Base-by-base conservation (phyloP, 2,888 invertebrate species). In the Drosophila phalerata region DNA sequence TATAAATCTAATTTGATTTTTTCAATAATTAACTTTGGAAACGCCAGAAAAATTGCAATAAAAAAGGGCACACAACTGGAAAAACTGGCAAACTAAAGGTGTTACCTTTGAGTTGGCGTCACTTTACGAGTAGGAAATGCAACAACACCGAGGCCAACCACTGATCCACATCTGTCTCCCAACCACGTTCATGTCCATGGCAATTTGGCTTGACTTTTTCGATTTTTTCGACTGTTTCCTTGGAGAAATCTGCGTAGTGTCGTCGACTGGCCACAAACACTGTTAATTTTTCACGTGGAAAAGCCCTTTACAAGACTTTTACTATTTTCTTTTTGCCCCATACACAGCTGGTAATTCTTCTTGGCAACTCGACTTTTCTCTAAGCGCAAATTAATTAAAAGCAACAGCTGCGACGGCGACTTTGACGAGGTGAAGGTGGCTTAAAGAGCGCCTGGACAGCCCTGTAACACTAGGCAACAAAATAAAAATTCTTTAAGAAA, bases 181-280 rank as follows among this genome's bases (percentile, higher is more conserved):
- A 10, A 11, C 37, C 45, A 28, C 30, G 19, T 11, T 10, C 53
- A 64, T 47, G 53, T 48, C 49, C 57, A 51, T 17, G 52, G 47
- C 58, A 80, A 77, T 73, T 77, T 73, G 25, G 28, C 15, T 66
- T 45, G 38, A 19, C 30, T 45, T 47, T 63, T 58, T 40, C 6
- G 38, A 19, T 19, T 45, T 47, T 63, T 58, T 40, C 6, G 34
- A 10, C 32, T 51, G 22, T 53, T 57, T 57, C 88, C 82, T 84
- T 85, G 45, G 74, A 88, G 85, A 77, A 84, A 84, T 82, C 74
- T 87, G 67, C 70, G 70, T 81, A 78, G 86, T 80, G 77, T 60
- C 58, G 43, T 37, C 56, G 47, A 43, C 63, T 49, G 49, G 47
- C 70, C 75, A 48, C 71, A 71, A 79, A 61, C 49, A 51, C n/a